A percentile compares a stretch with the other conserved stretches of the same genome.
Evolutionary conservation across 2,888 invertebrate species (phyloP).

Genomic region (Ormyrus nitidulus): DNA sequence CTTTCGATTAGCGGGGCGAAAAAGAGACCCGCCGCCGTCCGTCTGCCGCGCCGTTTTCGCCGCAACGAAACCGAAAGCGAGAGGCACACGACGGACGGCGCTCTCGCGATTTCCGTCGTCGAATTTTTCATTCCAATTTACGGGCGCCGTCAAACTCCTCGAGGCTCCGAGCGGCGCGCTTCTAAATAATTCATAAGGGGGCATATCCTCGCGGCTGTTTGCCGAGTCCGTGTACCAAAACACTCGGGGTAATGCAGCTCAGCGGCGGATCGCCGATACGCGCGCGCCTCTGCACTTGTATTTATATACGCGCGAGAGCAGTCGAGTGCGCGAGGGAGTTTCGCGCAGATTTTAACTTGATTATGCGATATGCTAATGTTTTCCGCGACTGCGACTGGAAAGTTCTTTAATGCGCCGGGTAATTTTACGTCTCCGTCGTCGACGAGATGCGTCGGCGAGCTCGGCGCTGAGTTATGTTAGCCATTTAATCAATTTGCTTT

Average conservation of each 20-base stretch:
- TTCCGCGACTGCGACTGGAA: no score
- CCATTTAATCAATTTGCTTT: no score
- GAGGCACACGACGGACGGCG: background rate
- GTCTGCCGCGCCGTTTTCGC: background rate
- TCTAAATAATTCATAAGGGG: conserved; percentile 43
- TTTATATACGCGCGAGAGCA: background rate
- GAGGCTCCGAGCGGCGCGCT: conserved; percentile 62
- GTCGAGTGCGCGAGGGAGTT: background rate
- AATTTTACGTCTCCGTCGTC: no score
- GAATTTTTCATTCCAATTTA: conserved; percentile 72
- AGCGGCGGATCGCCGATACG: background rate
- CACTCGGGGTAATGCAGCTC: conserved; percentile 22
- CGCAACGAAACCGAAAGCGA: background rate
- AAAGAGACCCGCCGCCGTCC: background rate
- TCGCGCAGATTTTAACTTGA: conserved; percentile 23
- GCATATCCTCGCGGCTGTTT: conserved; percentile 43
- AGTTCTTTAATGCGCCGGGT: no score
- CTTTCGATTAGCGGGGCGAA: background rate
- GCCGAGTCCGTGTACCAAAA: conserved; percentile 24
- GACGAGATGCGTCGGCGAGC: no score
- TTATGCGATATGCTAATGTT: conserved; percentile 35
- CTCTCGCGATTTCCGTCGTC: conserved; percentile 51
- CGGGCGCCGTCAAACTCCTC: conserved; percentile 70
- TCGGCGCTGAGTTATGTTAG: no score
- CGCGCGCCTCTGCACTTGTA: background rate